Evolutionary conservation across 2,888 invertebrate genomes (phyloP), one percentile per base, ranked within the genome.

Genomic region (Epiblema foenella): DNA sequence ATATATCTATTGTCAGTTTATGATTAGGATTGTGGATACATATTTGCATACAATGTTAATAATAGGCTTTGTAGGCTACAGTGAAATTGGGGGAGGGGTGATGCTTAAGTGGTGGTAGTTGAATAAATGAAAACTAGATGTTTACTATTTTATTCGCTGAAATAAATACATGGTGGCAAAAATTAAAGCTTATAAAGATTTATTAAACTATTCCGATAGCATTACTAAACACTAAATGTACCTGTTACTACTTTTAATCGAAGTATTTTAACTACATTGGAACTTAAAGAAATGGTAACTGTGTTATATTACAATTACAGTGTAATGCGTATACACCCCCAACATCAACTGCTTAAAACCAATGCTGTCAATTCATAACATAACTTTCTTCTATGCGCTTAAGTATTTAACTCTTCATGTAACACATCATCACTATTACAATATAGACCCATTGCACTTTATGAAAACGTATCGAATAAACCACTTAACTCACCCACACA

Each of bases 401-500:
- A 57, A 60, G 20, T 49, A 33, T 33, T 33, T 33, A 52, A 54
- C 59, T 49, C 33, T 56, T 29, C 39, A 51, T 68, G 57, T 62
- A 20, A 67, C 39, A 20, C 60, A 33, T 52, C 60, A 66, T 66
- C 54, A 12, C 56, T 51, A 62, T 58, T 57, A 57, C 59, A 59
- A 59, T 59, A 70, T 51, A 58, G 42, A 58, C 37, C 49, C 54
- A 60, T 71, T 51, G 56, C 62, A 71, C 54, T 66, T 65, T 62
- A 71, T 67, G 71, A 71, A 71, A 71, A 71, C 86, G 85, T 88
- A 84, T 87, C 86, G 81, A 85, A 89, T 87, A 86, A 87, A 85
- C 86, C 85, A 87, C 89, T 89, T 83, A 83, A 85, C 84, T 78
- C 88, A 89, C 91, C 77, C 91, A 91, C 89, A 87, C 88, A 89